phyloP scores from a whole-genome alignment of 1,140 invertebrate genomes.

The Zaprionus inermis region DNA sequence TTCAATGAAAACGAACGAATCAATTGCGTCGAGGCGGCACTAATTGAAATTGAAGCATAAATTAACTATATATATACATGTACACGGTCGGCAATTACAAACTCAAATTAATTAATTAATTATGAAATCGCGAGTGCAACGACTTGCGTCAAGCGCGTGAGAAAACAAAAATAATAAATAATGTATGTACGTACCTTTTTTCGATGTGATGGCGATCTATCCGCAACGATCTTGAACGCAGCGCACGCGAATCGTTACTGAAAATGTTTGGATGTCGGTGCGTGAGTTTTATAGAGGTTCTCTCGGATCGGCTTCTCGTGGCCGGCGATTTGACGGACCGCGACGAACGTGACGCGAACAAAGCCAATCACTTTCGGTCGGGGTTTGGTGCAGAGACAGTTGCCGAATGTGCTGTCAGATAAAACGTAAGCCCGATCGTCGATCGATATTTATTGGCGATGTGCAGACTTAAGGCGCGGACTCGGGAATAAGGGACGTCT shows the following conservation, averaged over 20 bases:
- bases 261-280: slow-evolving; percentile 57
- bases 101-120: slow-evolving; percentile 28
- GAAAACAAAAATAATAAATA: slow-evolving; percentile 13
- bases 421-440: slow-evolving; percentile 42
- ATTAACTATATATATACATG: not conserved
- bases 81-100: slow-evolving; percentile 9
- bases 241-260: slow-evolving; percentile 61
- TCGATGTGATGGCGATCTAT: slow-evolving; percentile 15
- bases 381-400: slow-evolving; percentile 12
- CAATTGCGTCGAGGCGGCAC: not conserved
- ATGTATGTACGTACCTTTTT: slow-evolving; percentile 2
- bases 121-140: slow-evolving; percentile 17
- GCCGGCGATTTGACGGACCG: slow-evolving; percentile 14
- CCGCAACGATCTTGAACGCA: slow-evolving; percentile 52
- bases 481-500: slow-evolving; percentile 14
- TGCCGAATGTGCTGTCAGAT: slow-evolving; percentile 48
- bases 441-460: slow-evolving; percentile 63
- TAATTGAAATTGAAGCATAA: slow-evolving; percentile 10
- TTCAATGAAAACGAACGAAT: not conserved
- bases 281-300: slow-evolving; percentile 63
- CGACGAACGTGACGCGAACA: slow-evolving; percentile 36
- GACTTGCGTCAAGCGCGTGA: slow-evolving; percentile 18
- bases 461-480: not conserved
- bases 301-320: slow-evolving; percentile 6
- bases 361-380: slow-evolving; percentile 31